Base-by-base conservation (phyloP, 1,140 invertebrate species). In the Cydia pomonella region DNA sequence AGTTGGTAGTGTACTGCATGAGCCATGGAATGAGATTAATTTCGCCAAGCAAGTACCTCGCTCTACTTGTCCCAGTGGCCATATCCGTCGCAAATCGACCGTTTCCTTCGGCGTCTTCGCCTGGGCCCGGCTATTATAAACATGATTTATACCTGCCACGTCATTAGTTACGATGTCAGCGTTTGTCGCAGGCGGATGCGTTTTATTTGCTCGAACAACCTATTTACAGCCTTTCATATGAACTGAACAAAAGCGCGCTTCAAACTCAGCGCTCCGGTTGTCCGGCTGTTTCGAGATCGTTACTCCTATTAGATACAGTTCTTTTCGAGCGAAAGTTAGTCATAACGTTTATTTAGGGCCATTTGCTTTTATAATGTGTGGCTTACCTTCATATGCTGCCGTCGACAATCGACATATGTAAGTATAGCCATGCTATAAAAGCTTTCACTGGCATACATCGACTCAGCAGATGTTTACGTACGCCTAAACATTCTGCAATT, bases 141-240 rank as follows among this genome's bases (percentile, higher is more conserved):
- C 86, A 90, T 92, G 91, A 92, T 91, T 91, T 91, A 92, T 92
- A 91, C 91, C 89, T 92, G 89, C 82, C 82, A 82, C 82, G 84
- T 87, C 89, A 91, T 92, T 91, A 91, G 86, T 87, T 85, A 80
- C 76, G 79, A 79, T 90, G 87, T 88, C 87, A 89, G 80, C 85
- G 82, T 76, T 80, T 88, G 86, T 90, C 82, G 79, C 76, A 73
- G 77, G 79, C 86, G 88, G 91, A 89, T 87, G 81, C 82, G 77
- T 76, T 89, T 89, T 87, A 88, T 90, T 90, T 82, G 86, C 84
- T 83, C 80, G 76, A 76, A 82, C 80, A 80, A 77, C 79, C 80
- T 85, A 82, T 86, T 84, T 80, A 76, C 71, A 75, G 62, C 50
- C 69, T 77, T 69, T 38, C 64, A 69, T 38, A 69, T 33, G 29